Conservation (phyloP, 2,113 vertebrate genomes). For the Trematomus loennbergii region DNA sequence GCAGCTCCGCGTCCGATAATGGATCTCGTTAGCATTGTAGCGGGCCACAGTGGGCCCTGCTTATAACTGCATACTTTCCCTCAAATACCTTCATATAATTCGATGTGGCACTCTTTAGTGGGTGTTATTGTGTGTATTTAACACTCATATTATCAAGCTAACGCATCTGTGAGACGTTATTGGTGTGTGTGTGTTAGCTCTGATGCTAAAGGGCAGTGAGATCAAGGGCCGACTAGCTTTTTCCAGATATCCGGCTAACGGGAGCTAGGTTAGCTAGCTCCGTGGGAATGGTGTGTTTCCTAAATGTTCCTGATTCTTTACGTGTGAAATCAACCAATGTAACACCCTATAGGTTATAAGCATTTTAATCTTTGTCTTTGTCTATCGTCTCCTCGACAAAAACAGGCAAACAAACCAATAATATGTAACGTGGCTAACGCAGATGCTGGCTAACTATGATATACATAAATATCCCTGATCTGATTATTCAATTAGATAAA, state of each 20-base stretch:
- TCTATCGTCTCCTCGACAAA: neutral
- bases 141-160: rapidly evolving
- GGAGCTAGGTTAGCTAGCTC: neutral
- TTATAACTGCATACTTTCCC: neutral
- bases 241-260: conserved; percentile 22
- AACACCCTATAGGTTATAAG: neutral
- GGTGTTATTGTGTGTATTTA: neutral
- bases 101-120: rapidly evolving
- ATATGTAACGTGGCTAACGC: neutral
- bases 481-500: too few relatives aligned
- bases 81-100: neutral
- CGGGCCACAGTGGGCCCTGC: conserved; percentile 61
- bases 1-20: conserved; percentile 62
- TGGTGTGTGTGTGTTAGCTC: neutral
- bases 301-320: neutral
- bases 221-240: conserved; percentile 24
- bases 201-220: neutral
- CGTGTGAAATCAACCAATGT: neutral
- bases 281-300: neutral
- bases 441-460: conserved; percentile 9
- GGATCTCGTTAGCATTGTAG: conserved; percentile 58
- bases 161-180: neutral
- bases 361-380: too few relatives aligned
- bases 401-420: neutral
- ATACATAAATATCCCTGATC: neutral